Percentiles rank a stretch among this genome's conserved stretches.
Conservation (phyloP, 2,888 invertebrate species). For the Selenia dentaria region DNA sequence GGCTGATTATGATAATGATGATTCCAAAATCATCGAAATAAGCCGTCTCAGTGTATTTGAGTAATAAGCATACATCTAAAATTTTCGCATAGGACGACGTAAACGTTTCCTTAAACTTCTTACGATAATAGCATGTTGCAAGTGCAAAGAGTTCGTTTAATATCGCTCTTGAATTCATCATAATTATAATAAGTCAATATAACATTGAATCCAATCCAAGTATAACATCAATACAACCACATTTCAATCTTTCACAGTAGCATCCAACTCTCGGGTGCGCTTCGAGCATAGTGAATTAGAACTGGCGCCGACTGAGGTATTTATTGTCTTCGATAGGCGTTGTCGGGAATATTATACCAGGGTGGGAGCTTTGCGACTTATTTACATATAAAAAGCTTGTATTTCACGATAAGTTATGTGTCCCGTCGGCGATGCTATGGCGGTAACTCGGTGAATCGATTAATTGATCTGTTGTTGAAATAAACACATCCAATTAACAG, state of each 20-base stretch:
- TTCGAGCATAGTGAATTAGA: slow-evolving; percentile 72
- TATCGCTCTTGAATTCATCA: too few species aligned
- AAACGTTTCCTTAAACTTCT: too few species aligned
- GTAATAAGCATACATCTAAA: too few species aligned
- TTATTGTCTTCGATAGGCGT: slow-evolving; percentile 61
- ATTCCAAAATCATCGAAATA: too few species aligned
- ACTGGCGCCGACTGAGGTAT: slow-evolving; percentile 67
- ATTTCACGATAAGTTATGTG: slow-evolving; percentile 21
- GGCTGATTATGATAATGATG: too few species aligned
- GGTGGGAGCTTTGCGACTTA: slow-evolving; percentile 15
- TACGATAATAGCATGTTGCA: too few species aligned
- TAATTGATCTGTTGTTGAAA: slow-evolving; percentile 4
- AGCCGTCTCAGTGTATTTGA: too few species aligned
- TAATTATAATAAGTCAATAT: too few species aligned
- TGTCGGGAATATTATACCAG: slow-evolving; percentile 40
- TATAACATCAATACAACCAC: too few species aligned
- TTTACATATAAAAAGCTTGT: slow-evolving; percentile 31
- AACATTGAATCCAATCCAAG: too few species aligned
- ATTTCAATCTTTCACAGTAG: slow-evolving; percentile 28
- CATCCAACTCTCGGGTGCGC: slow-evolving; percentile 38
- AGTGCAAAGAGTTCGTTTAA: too few species aligned
- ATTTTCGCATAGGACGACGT: too few species aligned
- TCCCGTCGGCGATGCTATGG: slow-evolving; percentile 6
- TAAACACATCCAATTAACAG: not conserved
- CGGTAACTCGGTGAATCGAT: not conserved